A percentile compares a stretch with the other conserved stretches of the same genome.
phyloP scores from a whole-genome alignment of 2,888 invertebrate species.

The Pachymerium ferrugineum region DNA sequence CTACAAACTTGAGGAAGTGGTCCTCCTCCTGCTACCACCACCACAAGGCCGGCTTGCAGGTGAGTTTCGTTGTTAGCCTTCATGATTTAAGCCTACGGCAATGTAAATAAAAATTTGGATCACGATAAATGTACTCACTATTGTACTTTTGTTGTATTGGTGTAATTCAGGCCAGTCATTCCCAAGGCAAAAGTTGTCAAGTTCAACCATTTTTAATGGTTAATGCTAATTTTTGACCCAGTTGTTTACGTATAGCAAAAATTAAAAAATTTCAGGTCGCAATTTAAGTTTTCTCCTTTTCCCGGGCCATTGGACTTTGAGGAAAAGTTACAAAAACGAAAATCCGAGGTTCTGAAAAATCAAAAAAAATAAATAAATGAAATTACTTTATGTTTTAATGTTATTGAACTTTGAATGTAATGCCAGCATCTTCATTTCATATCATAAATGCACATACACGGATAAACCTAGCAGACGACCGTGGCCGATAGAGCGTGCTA shows the following conservation, averaged over 20 bases:
- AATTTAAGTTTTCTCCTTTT: background rate
- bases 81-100: background rate
- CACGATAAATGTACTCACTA: background rate
- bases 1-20: background rate
- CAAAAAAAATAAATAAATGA: too few species aligned
- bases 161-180: background rate
- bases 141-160: background rate
- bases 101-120: background rate
- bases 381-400: too few species aligned
- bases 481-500: too few species aligned
- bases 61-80: background rate
- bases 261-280: too few species aligned
- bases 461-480: too few species aligned
- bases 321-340: too few species aligned
- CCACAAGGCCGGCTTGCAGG: conserved; percentile 5
- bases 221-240: too few species aligned
- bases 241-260: too few species aligned
- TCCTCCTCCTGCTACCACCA: background rate
- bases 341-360: too few species aligned
- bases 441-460: too few species aligned
- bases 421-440: too few species aligned
- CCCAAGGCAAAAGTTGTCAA: background rate
- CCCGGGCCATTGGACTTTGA: background rate
- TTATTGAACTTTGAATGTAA: too few species aligned
- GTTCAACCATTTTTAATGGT: background rate